These are phyloP conservation scores for Aerospiza tachiro DNA, from an alignment of 2,797 vertebrate species.

Conservation along the genomic window DNA sequence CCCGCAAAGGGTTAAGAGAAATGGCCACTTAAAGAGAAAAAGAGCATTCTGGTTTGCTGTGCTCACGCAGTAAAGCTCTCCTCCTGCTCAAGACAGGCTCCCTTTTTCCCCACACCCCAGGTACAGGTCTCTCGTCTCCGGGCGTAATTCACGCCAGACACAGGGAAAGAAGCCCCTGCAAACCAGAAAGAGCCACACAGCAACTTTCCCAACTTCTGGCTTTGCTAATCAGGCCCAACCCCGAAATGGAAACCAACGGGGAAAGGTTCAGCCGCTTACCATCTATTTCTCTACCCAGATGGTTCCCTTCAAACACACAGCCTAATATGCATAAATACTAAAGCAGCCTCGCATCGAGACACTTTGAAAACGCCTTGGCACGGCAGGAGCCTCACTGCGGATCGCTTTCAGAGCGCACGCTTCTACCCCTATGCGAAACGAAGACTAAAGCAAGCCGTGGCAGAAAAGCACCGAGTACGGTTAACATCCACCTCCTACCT, in stretches of 20 bases:
- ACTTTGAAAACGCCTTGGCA: neutral
- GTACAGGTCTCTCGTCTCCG: neutral
- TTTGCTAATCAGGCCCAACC: neutral
- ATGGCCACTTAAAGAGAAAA: neutral
- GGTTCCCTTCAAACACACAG: neutral
- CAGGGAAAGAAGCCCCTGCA: neutral
- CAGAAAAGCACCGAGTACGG: neutral
- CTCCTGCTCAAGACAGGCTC: neutral
- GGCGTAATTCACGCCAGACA: neutral
- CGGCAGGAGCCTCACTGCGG: neutral
- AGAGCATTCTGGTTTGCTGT: neutral
- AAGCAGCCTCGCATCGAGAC: neutral
- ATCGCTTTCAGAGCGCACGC: neutral
- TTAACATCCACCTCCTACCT: neutral
- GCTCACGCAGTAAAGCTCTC: neutral
- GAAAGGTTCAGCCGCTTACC: neutral
- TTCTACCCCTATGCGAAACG: neutral
- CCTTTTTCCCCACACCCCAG: neutral
- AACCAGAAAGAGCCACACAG: neutral
- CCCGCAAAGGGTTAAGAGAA: neutral
- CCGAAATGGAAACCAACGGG: neutral
- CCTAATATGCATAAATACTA: neutral
- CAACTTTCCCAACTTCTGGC: slow-evolving; percentile 28
- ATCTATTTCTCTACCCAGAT: neutral
- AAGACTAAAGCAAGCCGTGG: neutral